These are phyloP conservation scores for Epistrophe eligans DNA, from an alignment of 2,888 invertebrate species.

Conservation along the genomic window DNA sequence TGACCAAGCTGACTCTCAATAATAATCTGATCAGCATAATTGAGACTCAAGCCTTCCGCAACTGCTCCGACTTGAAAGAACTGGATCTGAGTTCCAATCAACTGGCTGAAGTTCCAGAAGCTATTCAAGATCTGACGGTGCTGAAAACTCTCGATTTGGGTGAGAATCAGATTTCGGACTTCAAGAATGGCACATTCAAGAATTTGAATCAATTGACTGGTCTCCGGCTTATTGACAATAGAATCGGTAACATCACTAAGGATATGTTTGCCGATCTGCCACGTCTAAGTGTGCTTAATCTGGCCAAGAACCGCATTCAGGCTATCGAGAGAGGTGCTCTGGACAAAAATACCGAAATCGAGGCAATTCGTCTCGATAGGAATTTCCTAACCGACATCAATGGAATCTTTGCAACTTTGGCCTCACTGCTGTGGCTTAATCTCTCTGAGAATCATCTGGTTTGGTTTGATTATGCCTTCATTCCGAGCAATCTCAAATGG, in stretches of 20 bases:
- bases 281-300: slow-evolving; percentile 92
- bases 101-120: slow-evolving; percentile 91
- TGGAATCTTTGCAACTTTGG: slow-evolving; percentile 93
- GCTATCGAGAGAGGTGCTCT: slow-evolving; percentile 93
- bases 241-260: slow-evolving; percentile 92
- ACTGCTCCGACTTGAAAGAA: slow-evolving; percentile 94
- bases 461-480: slow-evolving; percentile 97
- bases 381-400: slow-evolving; percentile 95
- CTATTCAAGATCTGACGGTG: slow-evolving; percentile 91
- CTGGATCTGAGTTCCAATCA: slow-evolving; percentile 95
- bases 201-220: slow-evolving; percentile 94
- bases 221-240: slow-evolving; percentile 94
- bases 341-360: slow-evolving; percentile 91
- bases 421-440: slow-evolving; percentile 94
- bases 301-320: slow-evolving; percentile 95
- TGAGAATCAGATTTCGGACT: slow-evolving; percentile 94
- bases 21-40: slow-evolving; percentile 93
- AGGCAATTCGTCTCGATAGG: slow-evolving; percentile 94
- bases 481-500: slow-evolving; percentile 95
- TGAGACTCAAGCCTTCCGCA: slow-evolving; percentile 92
- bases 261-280: slow-evolving; percentile 95
- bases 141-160: slow-evolving; percentile 95
- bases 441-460: slow-evolving; percentile 95
- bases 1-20: slow-evolving; percentile 93
- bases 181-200: slow-evolving; percentile 93